Percentiles rank a stretch among this genome's conserved stretches.
Conservation (phyloP, 2,797 vertebrate species). For the Anguilla pacifica region DNA sequence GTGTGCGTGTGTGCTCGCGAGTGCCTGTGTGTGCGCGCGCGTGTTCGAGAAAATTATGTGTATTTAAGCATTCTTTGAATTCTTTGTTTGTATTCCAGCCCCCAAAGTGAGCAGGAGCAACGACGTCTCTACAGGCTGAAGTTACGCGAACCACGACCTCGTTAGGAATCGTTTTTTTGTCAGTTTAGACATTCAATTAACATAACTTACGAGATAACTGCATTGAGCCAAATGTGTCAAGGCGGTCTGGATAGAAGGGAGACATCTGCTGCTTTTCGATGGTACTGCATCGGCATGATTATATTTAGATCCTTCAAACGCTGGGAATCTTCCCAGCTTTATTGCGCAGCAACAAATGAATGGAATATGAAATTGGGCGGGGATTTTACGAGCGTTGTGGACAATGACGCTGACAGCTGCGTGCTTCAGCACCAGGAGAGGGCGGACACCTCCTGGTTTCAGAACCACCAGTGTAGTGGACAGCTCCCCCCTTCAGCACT, state of each 20-base stretch:
- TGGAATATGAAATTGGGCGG: not conserved
- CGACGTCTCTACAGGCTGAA: not conserved
- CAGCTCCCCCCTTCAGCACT: slow-evolving; percentile 29
- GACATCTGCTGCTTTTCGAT: slow-evolving; percentile 55
- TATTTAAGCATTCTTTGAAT: not conserved
- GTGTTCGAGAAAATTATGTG: not conserved
- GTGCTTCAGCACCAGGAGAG: slow-evolving; percentile 26
- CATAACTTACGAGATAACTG: slow-evolving; percentile 14
- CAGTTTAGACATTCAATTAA: slow-evolving; percentile 26
- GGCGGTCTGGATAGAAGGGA: slow-evolving; percentile 52
- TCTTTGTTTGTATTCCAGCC: not conserved
- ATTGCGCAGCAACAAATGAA: not conserved
- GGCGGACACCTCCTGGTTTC: slow-evolving; percentile 30
- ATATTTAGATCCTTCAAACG: not conserved
- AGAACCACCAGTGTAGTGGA: slow-evolving; percentile 3
- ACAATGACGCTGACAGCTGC: not conserved
- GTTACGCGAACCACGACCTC: not conserved
- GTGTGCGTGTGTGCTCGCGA: not conserved
- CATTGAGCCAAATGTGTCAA: slow-evolving; percentile 32
- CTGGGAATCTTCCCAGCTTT: not conserved
- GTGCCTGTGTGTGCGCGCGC: not conserved
- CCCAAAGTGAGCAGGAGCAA: not conserved
- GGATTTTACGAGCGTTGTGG: not conserved
- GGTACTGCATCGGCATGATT: slow-evolving; percentile 35
- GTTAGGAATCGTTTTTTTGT: slow-evolving; percentile 15